phyloP scores from a whole-genome alignment of 1,140 invertebrate species.

The Pseudobourletiella spinata region DNA sequence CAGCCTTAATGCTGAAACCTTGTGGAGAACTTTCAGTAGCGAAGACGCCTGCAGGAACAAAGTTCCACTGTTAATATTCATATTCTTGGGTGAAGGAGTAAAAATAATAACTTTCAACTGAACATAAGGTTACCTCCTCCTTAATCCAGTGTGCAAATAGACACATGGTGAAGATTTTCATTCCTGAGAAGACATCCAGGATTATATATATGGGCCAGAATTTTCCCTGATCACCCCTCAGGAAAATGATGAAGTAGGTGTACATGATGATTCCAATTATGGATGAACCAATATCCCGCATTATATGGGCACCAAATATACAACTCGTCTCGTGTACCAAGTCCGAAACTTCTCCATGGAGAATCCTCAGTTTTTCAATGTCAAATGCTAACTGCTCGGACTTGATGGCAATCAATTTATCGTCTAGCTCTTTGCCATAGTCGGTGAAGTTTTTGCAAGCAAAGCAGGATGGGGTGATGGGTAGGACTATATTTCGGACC shows the following conservation, averaged over 20 bases:
- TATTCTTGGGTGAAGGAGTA: too few species aligned
- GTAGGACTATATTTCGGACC: not conserved
- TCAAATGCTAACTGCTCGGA: not conserved
- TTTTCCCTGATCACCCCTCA: not conserved
- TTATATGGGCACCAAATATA: constrained; percentile 24
- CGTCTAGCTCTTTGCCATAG: constrained; percentile 22
- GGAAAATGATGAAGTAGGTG: constrained; percentile 18
- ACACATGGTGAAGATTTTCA: constrained; percentile 10
- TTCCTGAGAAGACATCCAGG: constrained; percentile 5
- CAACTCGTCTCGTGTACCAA: constrained; percentile 8
- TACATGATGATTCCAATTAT: constrained; percentile 14
- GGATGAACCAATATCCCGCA: constrained; percentile 16
- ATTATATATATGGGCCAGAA: constrained; percentile 7
- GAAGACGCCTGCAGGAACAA: not conserved
- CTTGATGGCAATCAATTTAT: not conserved
- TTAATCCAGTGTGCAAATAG: constrained; percentile 6
- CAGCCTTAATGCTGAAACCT: not conserved
- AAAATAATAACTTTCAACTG: not conserved
- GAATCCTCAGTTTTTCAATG: constrained; percentile 25
- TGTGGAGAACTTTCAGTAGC: not conserved
- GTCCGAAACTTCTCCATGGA: constrained; percentile 15
- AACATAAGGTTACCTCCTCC: not conserved
- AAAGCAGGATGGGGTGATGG: constrained; percentile 12
- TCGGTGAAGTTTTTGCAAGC: constrained; percentile 6
- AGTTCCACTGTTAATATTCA: too few species aligned